Conservation (phyloP, 2,797 vertebrate genomes). For the Labroides dimidiatus region DNA sequence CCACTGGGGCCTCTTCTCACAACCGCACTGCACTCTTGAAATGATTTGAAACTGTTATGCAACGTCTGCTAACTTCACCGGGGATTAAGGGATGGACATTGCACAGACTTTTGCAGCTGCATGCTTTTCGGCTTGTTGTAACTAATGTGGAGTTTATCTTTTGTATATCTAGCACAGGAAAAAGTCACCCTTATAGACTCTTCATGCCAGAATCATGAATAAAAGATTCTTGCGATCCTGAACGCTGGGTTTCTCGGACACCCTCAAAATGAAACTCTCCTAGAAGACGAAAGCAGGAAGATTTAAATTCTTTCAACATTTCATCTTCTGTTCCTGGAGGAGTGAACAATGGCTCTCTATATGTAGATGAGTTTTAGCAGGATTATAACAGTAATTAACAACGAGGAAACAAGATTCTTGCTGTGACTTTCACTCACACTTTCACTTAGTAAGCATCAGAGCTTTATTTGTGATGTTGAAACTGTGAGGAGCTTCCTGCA, state of each 20-base stretch:
- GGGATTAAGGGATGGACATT: too few species aligned
- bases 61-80: too few species aligned
- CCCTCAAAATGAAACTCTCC: background rate
- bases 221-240: background rate
- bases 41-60: too few species aligned
- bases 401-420: background rate
- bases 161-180: too few species aligned
- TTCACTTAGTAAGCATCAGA: background rate
- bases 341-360: background rate
- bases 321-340: background rate
- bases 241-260: constrained; percentile 1
- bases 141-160: too few species aligned
- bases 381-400: background rate
- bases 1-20: background rate
- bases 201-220: too few species aligned
- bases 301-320: background rate
- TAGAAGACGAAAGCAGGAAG: constrained; percentile 16
- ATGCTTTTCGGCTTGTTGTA: too few species aligned
- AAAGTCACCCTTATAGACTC: too few species aligned
- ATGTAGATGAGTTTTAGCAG: background rate
- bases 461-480: background rate
- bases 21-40: background rate
- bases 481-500: background rate
- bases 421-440: constrained; percentile 4
- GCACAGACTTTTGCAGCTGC: too few species aligned